Base-by-base conservation (phyloP, 2,113 vertebrate species). In the Tringa solitaria region DNA sequence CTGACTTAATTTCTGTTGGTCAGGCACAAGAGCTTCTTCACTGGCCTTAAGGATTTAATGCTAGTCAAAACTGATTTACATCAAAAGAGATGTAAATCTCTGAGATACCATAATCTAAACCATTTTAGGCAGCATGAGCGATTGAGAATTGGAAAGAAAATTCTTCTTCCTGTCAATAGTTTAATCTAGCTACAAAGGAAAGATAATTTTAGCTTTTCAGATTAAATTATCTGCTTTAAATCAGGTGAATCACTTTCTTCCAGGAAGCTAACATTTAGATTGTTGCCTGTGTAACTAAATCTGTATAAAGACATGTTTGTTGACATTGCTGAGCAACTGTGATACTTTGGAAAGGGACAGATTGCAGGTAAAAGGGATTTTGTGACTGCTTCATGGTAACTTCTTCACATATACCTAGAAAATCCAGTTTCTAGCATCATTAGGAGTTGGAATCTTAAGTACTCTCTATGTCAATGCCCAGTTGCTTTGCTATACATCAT, bases 141-240 rank as follows among this genome's bases (percentile, higher is more conserved):
- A 87, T 0, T 24, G n/a, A 94, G 48, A 87, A 76, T 7, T 60
- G 57, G 80, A 85, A 92, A 81, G 27, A 86, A 70, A 68, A 93
- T 32, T 64, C 20, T 79, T 17, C 67, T 69, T 88, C 79, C 81
- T 50, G 70, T 92, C 87, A 87, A 45, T 86, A 94, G 83, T 73
- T 95, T 70, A n/a, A 90, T 82, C 70, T 73, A 70, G 78, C 61
- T 88, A 54, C 60, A 95, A 79, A 85, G 67, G 68, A 93, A 89
- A 84, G 78, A 80, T 46, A 95, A 93, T 92, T 93, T 75, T 92
- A 93, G 75, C 56, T 86, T 46, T 72, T 75, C 75, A 85, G 63
- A 90, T 90, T 75, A 78, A 93, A 80, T 97, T 91, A 94, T 65
- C 76, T 93, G 20, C 57, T 92, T 95, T 84, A 94, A 90, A 93